Base-by-base conservation (phyloP, 2,113 vertebrate genomes). In the Anseranas semipalmata region DNA sequence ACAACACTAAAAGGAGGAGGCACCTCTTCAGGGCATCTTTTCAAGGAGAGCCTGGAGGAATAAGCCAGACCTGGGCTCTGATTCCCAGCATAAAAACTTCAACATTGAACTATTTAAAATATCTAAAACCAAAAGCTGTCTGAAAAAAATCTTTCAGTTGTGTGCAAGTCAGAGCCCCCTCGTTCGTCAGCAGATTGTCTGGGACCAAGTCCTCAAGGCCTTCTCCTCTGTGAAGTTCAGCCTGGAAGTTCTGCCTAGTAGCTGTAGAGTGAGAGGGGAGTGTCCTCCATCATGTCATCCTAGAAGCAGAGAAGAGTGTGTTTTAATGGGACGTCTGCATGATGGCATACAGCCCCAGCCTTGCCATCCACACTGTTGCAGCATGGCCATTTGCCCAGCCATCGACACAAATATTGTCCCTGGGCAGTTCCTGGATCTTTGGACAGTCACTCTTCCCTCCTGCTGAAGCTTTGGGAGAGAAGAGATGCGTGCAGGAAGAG, bases 231-330 rank as follows among this genome's bases (percentile, higher is more conserved):
- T 91, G 91, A 89, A 77, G 81, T 72, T 94, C 86, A 89, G 84
- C 75, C 6, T 14, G n/a, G n/a, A n/a, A n/a, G n/a, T n/a, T n/a
- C n/a, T 90, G 87, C 81, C 98, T 98, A 99, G 97, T 99, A 99
- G 98, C 97, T 99, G 98, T 99, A 99, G 98, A 99, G 99, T 87
- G 99, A 99, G 96, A 99, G 98, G 39, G 99, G 99, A 6, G 99
- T 98, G 95, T 99, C 99, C 94, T 99, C 99, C 99, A 99, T 99
- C 98, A 99, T 99, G 73, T 99, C 99, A 81, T 99, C 99, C 99
- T 99, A 86, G 66, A 93, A 63, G 80, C 78, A 97, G 93, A 97
- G 91, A 94, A 94, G 67, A 91, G 65, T 2, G 48, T 74, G 89
- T 84, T 94, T 92, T 95, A 92, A 91, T 92, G 67, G 95, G 58